Conservation (phyloP, 2,797 vertebrate genomes). For the Discoglossus pictus region DNA sequence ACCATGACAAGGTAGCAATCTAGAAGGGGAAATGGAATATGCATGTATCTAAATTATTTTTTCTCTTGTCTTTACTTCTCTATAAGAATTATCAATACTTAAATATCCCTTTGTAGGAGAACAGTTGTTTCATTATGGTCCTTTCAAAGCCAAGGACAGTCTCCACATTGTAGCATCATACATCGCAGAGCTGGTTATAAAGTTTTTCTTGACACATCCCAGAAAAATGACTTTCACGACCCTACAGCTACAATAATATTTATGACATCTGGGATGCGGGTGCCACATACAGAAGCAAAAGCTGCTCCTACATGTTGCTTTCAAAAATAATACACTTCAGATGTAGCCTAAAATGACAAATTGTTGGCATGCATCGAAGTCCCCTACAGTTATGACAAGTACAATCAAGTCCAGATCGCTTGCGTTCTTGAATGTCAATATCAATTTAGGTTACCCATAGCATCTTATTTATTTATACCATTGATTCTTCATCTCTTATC, state of each 20-base stretch:
- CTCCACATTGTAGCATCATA: slow-evolving; percentile 38
- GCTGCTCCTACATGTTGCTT: slow-evolving; percentile 43
- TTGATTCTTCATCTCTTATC: slow-evolving; percentile 61
- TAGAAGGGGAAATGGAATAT: too few species aligned
- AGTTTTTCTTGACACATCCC: slow-evolving; percentile 46
- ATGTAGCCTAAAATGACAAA: slow-evolving; percentile 51
- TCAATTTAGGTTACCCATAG: slow-evolving; percentile 53
- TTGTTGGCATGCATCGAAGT: slow-evolving; percentile 37
- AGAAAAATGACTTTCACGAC: slow-evolving; percentile 49
- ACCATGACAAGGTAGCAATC: too few species aligned
- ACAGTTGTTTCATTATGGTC: slow-evolving; percentile 6
- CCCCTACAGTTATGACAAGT: slow-evolving; percentile 42
- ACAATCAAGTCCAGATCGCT: slow-evolving; percentile 50
- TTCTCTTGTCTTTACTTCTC: too few species aligned
- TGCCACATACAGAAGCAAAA: slow-evolving; percentile 43
- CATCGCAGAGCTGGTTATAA: slow-evolving; percentile 30
- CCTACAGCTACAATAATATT: slow-evolving; percentile 52
- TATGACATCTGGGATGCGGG: slow-evolving; percentile 49
- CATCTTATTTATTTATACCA: slow-evolving; percentile 60
- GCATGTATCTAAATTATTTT: too few species aligned
- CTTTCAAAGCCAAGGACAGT: slow-evolving; percentile 37
- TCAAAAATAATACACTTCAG: slow-evolving; percentile 50
- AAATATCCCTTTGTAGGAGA: too few species aligned
- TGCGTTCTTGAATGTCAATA: slow-evolving; percentile 57
- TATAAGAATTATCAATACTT: too few species aligned